phyloP scores from a whole-genome alignment of 2,888 invertebrate genomes.

The Doris montereyensis region DNA sequence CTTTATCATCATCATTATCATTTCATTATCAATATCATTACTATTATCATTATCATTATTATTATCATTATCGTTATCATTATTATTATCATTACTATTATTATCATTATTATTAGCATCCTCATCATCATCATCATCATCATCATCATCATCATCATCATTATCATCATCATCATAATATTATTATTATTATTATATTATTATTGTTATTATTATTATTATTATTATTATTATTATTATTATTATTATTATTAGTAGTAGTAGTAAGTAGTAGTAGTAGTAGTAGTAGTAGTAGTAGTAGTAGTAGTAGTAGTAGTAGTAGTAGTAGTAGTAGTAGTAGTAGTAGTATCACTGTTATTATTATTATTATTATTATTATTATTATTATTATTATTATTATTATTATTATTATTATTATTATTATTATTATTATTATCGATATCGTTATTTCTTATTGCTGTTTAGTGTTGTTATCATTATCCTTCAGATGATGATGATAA shows the following conservation, averaged over 20 bases:
- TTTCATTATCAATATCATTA: too few species aligned
- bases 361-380: not conserved
- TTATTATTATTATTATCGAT: too few species aligned
- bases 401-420: not conserved
- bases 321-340: conserved; percentile 1
- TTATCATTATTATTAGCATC: not conserved
- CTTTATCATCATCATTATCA: too few species aligned
- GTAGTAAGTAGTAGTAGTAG: conserved; percentile 20
- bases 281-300: conserved; percentile 17
- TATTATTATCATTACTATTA: not conserved
- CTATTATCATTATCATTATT: not conserved
- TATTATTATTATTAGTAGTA: not conserved
- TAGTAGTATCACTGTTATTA: not conserved
- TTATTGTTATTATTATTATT: conserved; percentile 3
- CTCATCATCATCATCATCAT: not conserved
- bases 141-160: not conserved
- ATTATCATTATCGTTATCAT: not conserved
- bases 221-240: conserved; percentile 6
- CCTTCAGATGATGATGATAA: too few species aligned
- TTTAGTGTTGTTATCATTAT: too few species aligned
- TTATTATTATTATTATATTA: conserved; percentile 2
- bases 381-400: not conserved
- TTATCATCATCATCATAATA: not conserved
- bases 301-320: conserved; percentile 3
- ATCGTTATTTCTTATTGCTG: too few species aligned